phyloP scores from a whole-genome alignment of 2,113 vertebrate species.

The Cricetomys ansorgei region DNA sequence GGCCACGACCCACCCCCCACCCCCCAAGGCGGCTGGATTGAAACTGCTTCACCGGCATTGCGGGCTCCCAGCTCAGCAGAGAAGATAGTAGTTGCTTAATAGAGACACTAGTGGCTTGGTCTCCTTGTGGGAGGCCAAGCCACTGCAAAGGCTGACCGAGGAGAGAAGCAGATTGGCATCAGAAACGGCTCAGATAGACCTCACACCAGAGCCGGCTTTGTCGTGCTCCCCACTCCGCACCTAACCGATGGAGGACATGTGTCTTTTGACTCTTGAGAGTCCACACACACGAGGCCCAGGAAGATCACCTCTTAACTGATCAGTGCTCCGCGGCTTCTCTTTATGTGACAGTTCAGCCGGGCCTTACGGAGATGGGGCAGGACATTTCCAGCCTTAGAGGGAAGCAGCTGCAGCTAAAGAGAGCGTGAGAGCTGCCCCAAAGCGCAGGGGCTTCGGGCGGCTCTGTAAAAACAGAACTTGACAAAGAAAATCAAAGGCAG shows the following conservation, averaged over 20 bases:
- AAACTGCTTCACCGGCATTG: background rate
- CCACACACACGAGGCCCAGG: accelerated
- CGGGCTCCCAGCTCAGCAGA: background rate
- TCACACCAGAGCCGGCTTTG: accelerated
- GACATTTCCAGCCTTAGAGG: too few species aligned
- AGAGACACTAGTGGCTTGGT: background rate
- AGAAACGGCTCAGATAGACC: accelerated
- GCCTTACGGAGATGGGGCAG: background rate
- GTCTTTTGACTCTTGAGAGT: background rate
- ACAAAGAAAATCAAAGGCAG: background rate
- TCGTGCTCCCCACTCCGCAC: background rate
- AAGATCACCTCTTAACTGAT: background rate
- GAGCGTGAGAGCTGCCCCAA: background rate
- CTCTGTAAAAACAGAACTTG: background rate
- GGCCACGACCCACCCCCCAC: background rate
- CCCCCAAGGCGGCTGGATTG: background rate
- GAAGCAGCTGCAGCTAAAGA: background rate
- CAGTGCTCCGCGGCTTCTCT: accelerated
- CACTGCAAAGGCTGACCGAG: accelerated
- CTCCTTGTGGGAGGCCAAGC: accelerated
- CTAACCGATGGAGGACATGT: background rate
- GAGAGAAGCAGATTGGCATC: accelerated
- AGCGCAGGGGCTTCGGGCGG: accelerated
- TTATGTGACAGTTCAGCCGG: accelerated
- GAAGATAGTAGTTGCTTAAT: accelerated